Evolutionary conservation across 2,888 invertebrate genomes (phyloP), one percentile per base, ranked within the genome.

Genomic region (Agrochola litura): DNA sequence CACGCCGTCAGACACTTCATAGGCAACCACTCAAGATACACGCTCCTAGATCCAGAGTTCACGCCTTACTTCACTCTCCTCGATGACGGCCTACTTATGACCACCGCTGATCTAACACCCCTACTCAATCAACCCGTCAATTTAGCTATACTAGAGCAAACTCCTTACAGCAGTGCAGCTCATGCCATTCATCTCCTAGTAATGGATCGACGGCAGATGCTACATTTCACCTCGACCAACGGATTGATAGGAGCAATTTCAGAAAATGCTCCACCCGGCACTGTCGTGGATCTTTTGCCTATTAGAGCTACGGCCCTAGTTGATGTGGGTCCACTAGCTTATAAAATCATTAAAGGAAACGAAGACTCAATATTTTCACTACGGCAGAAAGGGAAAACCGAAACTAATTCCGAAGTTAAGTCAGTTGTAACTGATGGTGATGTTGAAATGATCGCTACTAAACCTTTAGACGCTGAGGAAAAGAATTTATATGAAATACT

Each of bases 51-150:
- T 91, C 98, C 98, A 70, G 98, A 98, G 84, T 98, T 97, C 93
- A 98, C 98, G 67, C 97, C 98, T 87, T 99, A 98, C 95, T 99
- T 99, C 94, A 98, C 99, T 16, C 98, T 99, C 86, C 97, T 99
- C 77, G 98, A 98, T 86, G 98, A 99, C 93, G 99, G 99, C 72
- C 97, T 99, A 76, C 98, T 99, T 77, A 99, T 99, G 99, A 99
- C 99, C 66, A 99, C 98, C 46, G 98, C 98, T 60, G 98, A 99
- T 92, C 97, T 99, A 63, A 97, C 98, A 73, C 98, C 98, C 22
- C 95, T 99, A 81, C 97, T 98, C 80, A 98, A 99, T 93, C 97
- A 97, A 86, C 98, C 98, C 0, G 98, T 99, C 46, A 98, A 98
- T 92, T 97, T 99, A 77, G 97, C 98, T 73, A 98, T 99, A 37